Conservation (phyloP, 2,113 vertebrate genomes). For the Elaphurus davidianus region DNA sequence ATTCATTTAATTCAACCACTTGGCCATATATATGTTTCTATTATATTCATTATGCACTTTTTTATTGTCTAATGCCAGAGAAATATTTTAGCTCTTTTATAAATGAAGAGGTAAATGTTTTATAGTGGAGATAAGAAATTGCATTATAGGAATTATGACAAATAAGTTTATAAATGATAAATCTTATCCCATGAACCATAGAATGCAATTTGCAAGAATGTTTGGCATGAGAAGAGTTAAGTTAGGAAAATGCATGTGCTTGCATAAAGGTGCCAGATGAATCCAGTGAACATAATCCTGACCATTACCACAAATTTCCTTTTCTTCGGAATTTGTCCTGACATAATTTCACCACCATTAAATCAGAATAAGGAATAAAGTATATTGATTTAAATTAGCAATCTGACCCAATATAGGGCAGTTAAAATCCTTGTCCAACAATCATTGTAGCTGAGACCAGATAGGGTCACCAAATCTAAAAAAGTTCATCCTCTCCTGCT, state of each 20-base stretch:
- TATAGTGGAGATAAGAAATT: background rate
- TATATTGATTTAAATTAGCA: background rate
- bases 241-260: background rate
- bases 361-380: background rate
- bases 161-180: background rate
- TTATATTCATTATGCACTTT: background rate
- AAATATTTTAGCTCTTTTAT: background rate
- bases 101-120: background rate
- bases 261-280: background rate
- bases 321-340: background rate
- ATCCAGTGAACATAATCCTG: background rate
- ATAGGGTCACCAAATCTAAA: background rate
- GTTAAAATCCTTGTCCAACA: background rate
- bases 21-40: background rate
- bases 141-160: background rate
- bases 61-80: background rate
- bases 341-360: background rate
- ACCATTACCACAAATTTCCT: background rate
- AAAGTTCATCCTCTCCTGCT: background rate
- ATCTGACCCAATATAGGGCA: background rate
- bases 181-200: accelerated
- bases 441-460: background rate
- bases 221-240: background rate
- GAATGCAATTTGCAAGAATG: background rate
- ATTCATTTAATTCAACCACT: background rate